Evolutionary conservation across 2,888 invertebrate species (phyloP).

Genomic region (Watsonalla binaria): DNA sequence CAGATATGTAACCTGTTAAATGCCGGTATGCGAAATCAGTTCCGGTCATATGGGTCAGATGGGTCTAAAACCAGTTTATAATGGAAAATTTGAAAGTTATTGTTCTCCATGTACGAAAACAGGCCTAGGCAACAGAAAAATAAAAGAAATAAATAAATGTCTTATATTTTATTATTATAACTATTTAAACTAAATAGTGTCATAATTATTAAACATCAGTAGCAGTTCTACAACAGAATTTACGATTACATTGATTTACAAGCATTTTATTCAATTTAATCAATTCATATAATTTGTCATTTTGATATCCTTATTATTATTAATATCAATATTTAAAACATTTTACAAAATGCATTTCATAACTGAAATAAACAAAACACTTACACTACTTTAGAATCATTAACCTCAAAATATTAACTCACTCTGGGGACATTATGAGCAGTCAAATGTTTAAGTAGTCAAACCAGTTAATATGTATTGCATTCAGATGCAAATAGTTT

Average conservation of each 20-base stretch:
- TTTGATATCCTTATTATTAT: conserved; percentile 15
- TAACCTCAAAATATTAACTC: conserved; percentile 35
- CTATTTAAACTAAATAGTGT: conserved; percentile 28
- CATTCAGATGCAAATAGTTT: conserved; percentile 45
- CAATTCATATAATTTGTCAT: conserved; percentile 18
- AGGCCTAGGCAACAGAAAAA: no score
- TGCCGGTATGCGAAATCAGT: no score
- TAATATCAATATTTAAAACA: conserved; percentile 33
- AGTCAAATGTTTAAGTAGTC: conserved; percentile 38
- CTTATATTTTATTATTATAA: conserved; percentile 5
- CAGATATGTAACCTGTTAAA: no score
- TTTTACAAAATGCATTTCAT: conserved; percentile 45
- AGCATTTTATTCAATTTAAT: conserved; percentile 39
- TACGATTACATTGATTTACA: conserved; percentile 46
- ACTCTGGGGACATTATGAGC: conserved; percentile 43
- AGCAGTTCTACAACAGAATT: conserved; percentile 43
- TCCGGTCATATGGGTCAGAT: no score
- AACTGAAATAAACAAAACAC: conserved; percentile 40
- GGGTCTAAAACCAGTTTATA: no score
- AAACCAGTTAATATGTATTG: conserved; percentile 32
- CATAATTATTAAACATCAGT: conserved; percentile 27
- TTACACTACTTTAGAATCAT: conserved; percentile 33
- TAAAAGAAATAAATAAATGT: no score
- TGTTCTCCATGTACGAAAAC: no score
- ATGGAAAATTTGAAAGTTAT: no score